Percentiles rank a stretch among this genome's conserved stretches.
These are phyloP conservation scores for Octopus sinensis DNA, from an alignment of 1,140 invertebrate genomes.

Conservation along the genomic window DNA sequence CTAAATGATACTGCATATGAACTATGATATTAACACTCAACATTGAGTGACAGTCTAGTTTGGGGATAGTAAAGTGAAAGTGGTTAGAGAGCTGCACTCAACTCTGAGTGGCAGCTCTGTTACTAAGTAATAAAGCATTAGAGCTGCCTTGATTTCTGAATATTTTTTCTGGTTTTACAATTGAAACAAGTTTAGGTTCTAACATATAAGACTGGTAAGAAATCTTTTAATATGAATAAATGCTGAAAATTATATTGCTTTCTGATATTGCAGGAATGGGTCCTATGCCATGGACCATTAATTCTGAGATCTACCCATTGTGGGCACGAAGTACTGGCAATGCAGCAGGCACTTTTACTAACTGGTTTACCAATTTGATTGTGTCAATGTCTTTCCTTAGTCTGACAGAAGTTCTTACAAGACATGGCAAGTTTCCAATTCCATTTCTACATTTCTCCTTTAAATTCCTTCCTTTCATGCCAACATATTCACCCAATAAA, in stretches of 20 bases:
- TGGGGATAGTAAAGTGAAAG: too few relatives aligned
- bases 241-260: not conserved
- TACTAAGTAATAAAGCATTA: too few relatives aligned
- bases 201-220: too few relatives aligned
- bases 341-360: slow-evolving; percentile 63
- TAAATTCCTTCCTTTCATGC: not conserved
- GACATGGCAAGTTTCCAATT: slow-evolving; percentile 55
- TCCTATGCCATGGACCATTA: slow-evolving; percentile 69
- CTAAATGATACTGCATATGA: too few relatives aligned
- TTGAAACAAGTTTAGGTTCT: too few relatives aligned
- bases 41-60: too few relatives aligned
- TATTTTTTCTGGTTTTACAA: not conserved
- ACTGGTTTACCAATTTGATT: slow-evolving; percentile 65
- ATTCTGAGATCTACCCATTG: slow-evolving; percentile 67
- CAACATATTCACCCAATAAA: too few relatives aligned
- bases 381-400: slow-evolving; percentile 66
- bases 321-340: slow-evolving; percentile 65
- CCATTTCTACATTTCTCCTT: not conserved
- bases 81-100: too few relatives aligned
- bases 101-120: too few relatives aligned
- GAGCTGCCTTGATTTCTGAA: not conserved
- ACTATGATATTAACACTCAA: too few relatives aligned
- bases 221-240: too few relatives aligned
- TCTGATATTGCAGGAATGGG: slow-evolving; percentile 61
- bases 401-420: slow-evolving; percentile 59